Evolutionary conservation across 1,140 invertebrate genomes (phyloP), one percentile per base, ranked within the genome.

Genomic region (Papilio machaon): DNA sequence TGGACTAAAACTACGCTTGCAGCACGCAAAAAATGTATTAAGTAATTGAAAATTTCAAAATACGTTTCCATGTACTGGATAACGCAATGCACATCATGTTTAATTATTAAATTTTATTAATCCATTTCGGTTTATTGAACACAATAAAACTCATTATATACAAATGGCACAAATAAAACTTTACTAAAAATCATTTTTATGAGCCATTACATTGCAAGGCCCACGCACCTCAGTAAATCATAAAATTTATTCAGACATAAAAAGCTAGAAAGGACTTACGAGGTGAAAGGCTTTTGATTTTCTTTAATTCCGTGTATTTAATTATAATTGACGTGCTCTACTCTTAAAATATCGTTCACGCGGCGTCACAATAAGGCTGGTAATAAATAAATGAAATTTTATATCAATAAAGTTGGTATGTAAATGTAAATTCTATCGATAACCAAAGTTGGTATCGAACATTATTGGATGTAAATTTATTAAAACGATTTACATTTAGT

Each of bases 261-360:
- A 90, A 85, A 79, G 82, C 84, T 90, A 91, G 86, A 88, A 87
- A 90, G 88, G 87, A 89, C 84, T 85, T 75, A 73, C 52, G 84
- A 84, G 85, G 87, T 87, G 89, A 92, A 91, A 92, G 89, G 82
- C 84, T 87, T 89, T 88, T 88, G 82, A 86, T 91, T 88, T 86
- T 84, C 82, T 75, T 87, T 82, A 88, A 89, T 87, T 86, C 83
- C 80, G 81, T 80, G 84, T 84, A 73, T 84, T 83, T 75, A 82
- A 85, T 78, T 60, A 52, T 83, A 84, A 90, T 85, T 86, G 85
- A 86, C 86, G 73, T 81, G 84, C 74, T 83, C 73, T 85, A 82
- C 82, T 83, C 87, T 85, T 83, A 79, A 87, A 86, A 87, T 87
- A 89, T 89, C 86, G 86, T 73, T 83, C 84, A 84, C 52, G 58